Evolutionary conservation across 2,888 invertebrate species (phyloP).

Genomic region (Selenia dentaria): DNA sequence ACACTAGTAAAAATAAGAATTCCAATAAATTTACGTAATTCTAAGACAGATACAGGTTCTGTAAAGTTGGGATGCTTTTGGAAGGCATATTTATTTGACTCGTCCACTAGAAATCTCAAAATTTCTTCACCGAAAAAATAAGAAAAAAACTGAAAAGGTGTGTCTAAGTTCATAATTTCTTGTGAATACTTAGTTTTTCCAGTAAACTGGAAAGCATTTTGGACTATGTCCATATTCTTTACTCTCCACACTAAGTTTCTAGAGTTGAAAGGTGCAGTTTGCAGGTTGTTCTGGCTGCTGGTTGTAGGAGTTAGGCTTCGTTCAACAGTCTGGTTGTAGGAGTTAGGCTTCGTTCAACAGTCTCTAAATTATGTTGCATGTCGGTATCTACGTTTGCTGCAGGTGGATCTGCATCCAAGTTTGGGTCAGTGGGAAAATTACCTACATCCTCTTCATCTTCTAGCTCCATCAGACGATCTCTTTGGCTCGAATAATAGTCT

Average conservation of each 20-base stretch:
- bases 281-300: slow-evolving; percentile 43
- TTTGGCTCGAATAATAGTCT: slow-evolving; percentile 41
- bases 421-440: slow-evolving; percentile 39
- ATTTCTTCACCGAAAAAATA: slow-evolving; percentile 34
- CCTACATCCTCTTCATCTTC: slow-evolving; percentile 42
- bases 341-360: slow-evolving; percentile 42
- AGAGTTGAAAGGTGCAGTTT: slow-evolving; percentile 43
- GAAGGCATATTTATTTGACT: slow-evolving; percentile 35
- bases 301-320: slow-evolving; percentile 39
- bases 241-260: slow-evolving; percentile 42
- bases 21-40: slow-evolving; percentile 43
- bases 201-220: slow-evolving; percentile 17
- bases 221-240: slow-evolving; percentile 45
- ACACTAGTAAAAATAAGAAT: slow-evolving; percentile 38
- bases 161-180: slow-evolving; percentile 24
- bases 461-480: slow-evolving; percentile 42
- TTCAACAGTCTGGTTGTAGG: slow-evolving; percentile 39
- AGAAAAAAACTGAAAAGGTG: slow-evolving; percentile 45
- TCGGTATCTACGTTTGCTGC: slow-evolving; percentile 36
- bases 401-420: slow-evolving; percentile 37
- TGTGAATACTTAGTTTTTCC: slow-evolving; percentile 4
- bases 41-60: slow-evolving; percentile 39
- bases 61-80: slow-evolving; percentile 44
- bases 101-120: slow-evolving; percentile 9
- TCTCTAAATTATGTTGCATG: slow-evolving; percentile 43